These are phyloP conservation scores for Rhinogobio ventralis DNA, from an alignment of 2,797 vertebrate genomes.

Conservation along the genomic window DNA sequence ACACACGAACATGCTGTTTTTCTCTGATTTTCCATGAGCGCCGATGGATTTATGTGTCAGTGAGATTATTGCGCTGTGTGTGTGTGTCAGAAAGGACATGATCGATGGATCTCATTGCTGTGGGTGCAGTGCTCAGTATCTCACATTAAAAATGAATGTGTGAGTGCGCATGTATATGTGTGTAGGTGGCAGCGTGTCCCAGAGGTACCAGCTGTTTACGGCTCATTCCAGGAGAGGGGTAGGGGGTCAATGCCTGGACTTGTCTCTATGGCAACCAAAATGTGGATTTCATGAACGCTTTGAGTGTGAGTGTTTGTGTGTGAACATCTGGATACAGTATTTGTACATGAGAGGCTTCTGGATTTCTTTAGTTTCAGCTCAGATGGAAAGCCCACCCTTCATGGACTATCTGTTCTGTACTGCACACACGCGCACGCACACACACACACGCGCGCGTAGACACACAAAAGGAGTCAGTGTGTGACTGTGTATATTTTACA, in stretches of 20 bases:
- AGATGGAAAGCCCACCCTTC: background rate
- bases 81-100: slow-evolving; percentile 71
- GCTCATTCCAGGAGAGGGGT: slow-evolving; percentile 67
- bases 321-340: slow-evolving; percentile 41
- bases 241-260: slow-evolving; percentile 59
- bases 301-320: slow-evolving; percentile 23
- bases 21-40: slow-evolving; percentile 25
- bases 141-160: slow-evolving; percentile 91
- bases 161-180: slow-evolving; percentile 50
- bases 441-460: no score
- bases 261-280: slow-evolving; percentile 75
- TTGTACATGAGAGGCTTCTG: slow-evolving; percentile 10
- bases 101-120: slow-evolving; percentile 93
- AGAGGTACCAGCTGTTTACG: slow-evolving; percentile 79
- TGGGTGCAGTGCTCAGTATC: slow-evolving; percentile 83
- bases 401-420: background rate
- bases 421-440: no score
- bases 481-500: no score
- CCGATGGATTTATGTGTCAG: slow-evolving; percentile 30
- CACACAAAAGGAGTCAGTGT: background rate
- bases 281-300: slow-evolving; percentile 35
- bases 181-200: slow-evolving; percentile 74
- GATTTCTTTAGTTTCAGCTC: slow-evolving; percentile 16
- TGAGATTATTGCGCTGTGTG: slow-evolving; percentile 46
- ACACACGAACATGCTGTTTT: background rate